Conservation (phyloP, 2,113 vertebrate genomes). For the Equus przewalskii region DNA sequence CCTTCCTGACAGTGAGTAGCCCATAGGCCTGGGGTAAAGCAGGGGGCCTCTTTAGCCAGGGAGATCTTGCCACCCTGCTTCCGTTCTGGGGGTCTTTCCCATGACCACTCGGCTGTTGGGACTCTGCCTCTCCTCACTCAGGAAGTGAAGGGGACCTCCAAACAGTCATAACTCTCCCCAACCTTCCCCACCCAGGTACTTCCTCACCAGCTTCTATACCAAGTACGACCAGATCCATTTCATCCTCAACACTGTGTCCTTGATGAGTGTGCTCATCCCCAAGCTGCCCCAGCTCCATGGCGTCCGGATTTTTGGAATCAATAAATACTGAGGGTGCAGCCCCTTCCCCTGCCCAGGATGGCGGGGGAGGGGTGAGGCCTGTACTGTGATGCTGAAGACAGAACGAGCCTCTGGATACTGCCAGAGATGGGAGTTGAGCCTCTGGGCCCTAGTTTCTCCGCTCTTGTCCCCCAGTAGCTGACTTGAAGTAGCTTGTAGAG, state of each 20-base stretch:
- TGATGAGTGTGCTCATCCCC: conserved; percentile 91
- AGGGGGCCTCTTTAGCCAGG: neutral
- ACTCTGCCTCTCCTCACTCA: neutral
- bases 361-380: neutral
- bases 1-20: neutral
- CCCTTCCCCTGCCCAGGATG: conserved; percentile 15
- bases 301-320: conserved; percentile 92
- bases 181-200: conserved; percentile 86
- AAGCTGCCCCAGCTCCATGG: conserved; percentile 91
- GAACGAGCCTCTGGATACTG: conserved; percentile 74
- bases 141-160: neutral
- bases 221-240: conserved; percentile 92
- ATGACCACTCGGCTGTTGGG: neutral
- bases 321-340: conserved; percentile 89
- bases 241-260: conserved; percentile 91
- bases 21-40: neutral
- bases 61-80: neutral
- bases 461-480: conserved; percentile 67
- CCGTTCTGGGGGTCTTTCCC: neutral
- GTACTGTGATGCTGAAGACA: conserved; percentile 67
- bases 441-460: conserved; percentile 58
- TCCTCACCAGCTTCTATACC: conserved; percentile 92
- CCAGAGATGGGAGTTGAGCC: conserved; percentile 71
- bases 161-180: neutral
- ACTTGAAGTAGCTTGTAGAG: conserved; percentile 78